Evolutionary conservation across 2,888 invertebrate species (phyloP), one percentile per base, ranked within the genome.

Genomic region (Spodoptera picta): DNA sequence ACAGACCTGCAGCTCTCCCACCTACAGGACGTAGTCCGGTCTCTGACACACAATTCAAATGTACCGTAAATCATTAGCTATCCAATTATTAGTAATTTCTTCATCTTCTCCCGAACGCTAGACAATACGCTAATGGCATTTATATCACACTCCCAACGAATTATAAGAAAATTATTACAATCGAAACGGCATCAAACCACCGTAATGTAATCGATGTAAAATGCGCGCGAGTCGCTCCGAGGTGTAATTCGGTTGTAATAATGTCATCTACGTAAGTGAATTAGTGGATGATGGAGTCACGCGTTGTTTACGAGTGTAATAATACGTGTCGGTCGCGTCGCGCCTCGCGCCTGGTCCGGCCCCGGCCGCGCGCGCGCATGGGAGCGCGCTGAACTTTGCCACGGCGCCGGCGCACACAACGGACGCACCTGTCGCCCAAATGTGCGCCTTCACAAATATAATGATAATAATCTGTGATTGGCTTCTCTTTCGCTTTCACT

Each of bases 181-280:
- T 84, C 79, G 82, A 84, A 86, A 82, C 82, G 85, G 79, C 83
- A 79, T 80, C 81, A 80, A 86, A 85, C 83, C 82, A 85, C 79
- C 79, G 77, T 75, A 77, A 77, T 76, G 83, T 83, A 81, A 83
- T 83, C 79, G 77, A 82, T 79, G 83, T 78, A 68, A 75, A 1
- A 72, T 77, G 80, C 56, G 60, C 71, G 70, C 70, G 61, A 64
- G 36, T 72, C 71, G 73, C 76, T 76, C 52, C 73, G 75, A 81
- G 75, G 82, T 83, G 85, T 84, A 87, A 88, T 87, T 86, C 83
- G 81, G 80, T 81, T 83, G 69, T 87, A 87, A 89, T 90, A 85
- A 88, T 87, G 88, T 89, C 87, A 85, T 87, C 86, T 82, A 79
- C 70, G 84, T 85, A 86, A 87, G 82, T 87, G 85, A 87, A 87